Percentiles rank a stretch among this genome's conserved stretches.
Conservation (phyloP, 2,113 vertebrate genomes). For the Semnornis frantzii region DNA sequence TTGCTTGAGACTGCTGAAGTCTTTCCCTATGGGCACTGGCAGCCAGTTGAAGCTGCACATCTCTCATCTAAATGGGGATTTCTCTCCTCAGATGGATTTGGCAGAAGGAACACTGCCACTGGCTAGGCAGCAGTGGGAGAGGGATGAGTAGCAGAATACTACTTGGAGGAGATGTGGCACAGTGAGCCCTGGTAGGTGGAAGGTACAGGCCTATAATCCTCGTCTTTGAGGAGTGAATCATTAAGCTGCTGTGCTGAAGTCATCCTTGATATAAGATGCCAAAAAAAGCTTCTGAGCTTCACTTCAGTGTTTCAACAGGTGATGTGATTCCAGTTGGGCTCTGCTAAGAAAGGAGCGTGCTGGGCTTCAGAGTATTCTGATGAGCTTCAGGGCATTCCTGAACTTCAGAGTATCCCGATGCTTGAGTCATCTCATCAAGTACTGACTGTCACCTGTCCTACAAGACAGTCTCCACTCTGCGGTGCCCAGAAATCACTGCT, state of each 20-base stretch:
- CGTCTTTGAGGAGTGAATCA: slow-evolving; percentile 7
- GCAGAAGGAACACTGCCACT: background rate
- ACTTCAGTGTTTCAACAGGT: background rate
- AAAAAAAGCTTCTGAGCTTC: background rate
- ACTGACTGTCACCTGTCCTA: background rate
- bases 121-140: background rate
- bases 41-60: accelerated
- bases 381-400: background rate
- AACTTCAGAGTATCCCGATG: background rate
- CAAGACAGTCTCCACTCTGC: background rate
- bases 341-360: background rate
- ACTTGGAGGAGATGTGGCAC: background rate
- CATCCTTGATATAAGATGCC: background rate
- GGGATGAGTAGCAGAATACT: background rate
- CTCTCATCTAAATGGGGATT: background rate
- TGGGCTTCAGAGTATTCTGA: background rate
- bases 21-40: background rate
- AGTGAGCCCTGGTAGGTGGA: background rate
- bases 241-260: slow-evolving; percentile 8
- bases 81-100: background rate
- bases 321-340: background rate
- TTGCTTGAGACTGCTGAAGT: background rate
- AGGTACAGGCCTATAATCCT: background rate
- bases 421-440: background rate
- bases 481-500: background rate